Percentiles rank a stretch among this genome's conserved stretches.
phyloP scores from a whole-genome alignment of 2,888 invertebrate genomes.

The Apoda limacodes region DNA sequence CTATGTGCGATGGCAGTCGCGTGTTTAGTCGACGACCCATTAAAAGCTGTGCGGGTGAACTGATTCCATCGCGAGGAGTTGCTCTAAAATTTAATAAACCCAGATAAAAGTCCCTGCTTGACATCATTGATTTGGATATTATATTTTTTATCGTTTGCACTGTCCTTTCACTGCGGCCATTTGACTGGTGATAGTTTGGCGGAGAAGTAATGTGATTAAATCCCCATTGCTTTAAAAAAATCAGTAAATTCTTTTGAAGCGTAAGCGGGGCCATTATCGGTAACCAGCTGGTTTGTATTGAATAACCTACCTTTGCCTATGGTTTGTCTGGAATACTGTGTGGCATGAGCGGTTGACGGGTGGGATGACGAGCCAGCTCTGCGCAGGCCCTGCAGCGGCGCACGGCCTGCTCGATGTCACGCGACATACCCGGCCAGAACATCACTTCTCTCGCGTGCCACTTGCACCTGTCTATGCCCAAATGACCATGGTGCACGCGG shows the following conservation, averaged over 20 bases:
- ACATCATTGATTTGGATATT: slow-evolving; percentile 8
- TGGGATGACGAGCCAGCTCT: slow-evolving; percentile 11
- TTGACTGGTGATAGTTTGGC: slow-evolving; percentile 12
- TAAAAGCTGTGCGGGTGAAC: slow-evolving; percentile 13
- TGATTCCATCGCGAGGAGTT: slow-evolving; percentile 7
- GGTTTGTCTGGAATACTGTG: slow-evolving; percentile 14
- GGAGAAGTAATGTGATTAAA: too few species aligned
- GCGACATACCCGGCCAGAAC: too few species aligned
- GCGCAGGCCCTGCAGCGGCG: slow-evolving; percentile 18
- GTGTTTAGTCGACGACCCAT: slow-evolving; percentile 17
- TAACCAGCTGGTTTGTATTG: slow-evolving; percentile 20
- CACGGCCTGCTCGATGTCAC: slow-evolving; percentile 19
- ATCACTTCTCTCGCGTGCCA: slow-evolving; percentile 23
- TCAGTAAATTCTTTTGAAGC: slow-evolving; percentile 12
- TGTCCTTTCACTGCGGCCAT: slow-evolving; percentile 13
- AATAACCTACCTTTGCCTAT: slow-evolving; percentile 17
- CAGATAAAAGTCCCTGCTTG: slow-evolving; percentile 12
- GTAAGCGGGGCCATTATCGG: slow-evolving; percentile 17
- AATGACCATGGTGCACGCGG: slow-evolving; percentile 23
- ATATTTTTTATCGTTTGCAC: slow-evolving; percentile 14
- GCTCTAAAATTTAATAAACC: slow-evolving; percentile 14
- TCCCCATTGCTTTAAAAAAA: slow-evolving; percentile 8
- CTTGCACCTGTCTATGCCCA: slow-evolving; percentile 24
- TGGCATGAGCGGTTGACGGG: slow-evolving; percentile 16
- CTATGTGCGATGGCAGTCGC: slow-evolving; percentile 7